These are phyloP conservation scores for Rhabdomys pumilio DNA, from an alignment of 2,797 vertebrate genomes.

Conservation along the genomic window DNA sequence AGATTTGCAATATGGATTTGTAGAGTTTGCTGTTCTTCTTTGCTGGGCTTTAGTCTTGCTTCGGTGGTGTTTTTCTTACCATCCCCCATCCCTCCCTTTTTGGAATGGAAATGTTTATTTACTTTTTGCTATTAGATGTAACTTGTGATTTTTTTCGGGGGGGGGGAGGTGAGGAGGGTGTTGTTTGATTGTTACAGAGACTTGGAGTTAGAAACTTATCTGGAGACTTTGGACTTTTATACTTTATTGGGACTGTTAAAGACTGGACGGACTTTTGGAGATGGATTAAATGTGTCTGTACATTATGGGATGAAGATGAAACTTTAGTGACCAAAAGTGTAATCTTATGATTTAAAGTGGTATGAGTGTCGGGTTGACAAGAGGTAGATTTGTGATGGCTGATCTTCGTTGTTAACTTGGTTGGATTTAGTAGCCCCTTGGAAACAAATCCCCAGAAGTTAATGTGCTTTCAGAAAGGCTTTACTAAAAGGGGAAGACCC, in stretches of 20 bases:
- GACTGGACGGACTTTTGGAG: not conserved
- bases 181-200: not conserved
- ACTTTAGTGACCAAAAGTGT: not conserved
- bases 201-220: not conserved
- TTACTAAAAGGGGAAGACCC: not conserved
- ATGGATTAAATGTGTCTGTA: not conserved
- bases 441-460: not conserved
- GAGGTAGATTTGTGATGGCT: not conserved
- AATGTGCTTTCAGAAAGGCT: not conserved
- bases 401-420: not conserved
- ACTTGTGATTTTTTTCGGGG: not conserved
- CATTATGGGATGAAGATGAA: not conserved
- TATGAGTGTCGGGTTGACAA: not conserved
- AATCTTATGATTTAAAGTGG: not conserved
- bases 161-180: too few species aligned
- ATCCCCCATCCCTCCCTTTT: not conserved
- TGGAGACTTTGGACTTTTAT: not conserved
- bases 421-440: not conserved
- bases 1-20: not conserved
- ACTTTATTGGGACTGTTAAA: not conserved
- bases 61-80: not conserved
- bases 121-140: not conserved
- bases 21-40: not conserved
- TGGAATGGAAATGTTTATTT: not conserved
- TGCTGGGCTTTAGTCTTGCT: not conserved